phyloP scores from a whole-genome alignment of 2,113 vertebrate species.

The Micronycteris hirsuta region DNA sequence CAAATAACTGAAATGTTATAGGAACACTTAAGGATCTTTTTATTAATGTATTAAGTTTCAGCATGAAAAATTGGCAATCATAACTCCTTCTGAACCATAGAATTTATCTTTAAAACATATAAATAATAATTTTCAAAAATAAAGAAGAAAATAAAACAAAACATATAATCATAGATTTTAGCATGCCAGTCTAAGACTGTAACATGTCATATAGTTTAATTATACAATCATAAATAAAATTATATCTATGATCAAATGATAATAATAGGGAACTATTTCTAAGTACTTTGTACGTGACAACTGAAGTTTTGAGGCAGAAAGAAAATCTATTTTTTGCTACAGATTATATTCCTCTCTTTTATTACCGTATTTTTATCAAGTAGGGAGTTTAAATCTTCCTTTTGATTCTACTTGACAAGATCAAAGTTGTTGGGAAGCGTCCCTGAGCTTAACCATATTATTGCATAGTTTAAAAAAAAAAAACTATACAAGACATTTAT shows the following conservation, averaged over 20 bases:
- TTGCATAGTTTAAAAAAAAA: neutral
- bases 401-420: neutral
- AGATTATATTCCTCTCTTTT: neutral
- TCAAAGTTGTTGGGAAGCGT: neutral
- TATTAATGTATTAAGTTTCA: neutral
- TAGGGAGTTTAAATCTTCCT: neutral
- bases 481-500: neutral
- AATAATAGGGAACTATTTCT: slow-evolving; percentile 17
- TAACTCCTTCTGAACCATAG: neutral
- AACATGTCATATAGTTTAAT: slow-evolving; percentile 26
- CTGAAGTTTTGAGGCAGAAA: neutral
- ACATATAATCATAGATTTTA: neutral
- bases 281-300: neutral
- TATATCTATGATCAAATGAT: slow-evolving; percentile 5
- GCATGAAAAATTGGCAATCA: neutral
- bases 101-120: neutral
- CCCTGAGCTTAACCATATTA: neutral
- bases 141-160: neutral
- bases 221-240: slow-evolving; percentile 9
- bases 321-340: neutral
- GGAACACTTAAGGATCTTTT: neutral
- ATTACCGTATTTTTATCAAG: neutral
- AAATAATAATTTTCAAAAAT: neutral
- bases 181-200: neutral
- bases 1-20: neutral